These are phyloP conservation scores for Cichladusa arquata DNA, from an alignment of 2,113 vertebrate genomes.

Conservation along the genomic window DNA sequence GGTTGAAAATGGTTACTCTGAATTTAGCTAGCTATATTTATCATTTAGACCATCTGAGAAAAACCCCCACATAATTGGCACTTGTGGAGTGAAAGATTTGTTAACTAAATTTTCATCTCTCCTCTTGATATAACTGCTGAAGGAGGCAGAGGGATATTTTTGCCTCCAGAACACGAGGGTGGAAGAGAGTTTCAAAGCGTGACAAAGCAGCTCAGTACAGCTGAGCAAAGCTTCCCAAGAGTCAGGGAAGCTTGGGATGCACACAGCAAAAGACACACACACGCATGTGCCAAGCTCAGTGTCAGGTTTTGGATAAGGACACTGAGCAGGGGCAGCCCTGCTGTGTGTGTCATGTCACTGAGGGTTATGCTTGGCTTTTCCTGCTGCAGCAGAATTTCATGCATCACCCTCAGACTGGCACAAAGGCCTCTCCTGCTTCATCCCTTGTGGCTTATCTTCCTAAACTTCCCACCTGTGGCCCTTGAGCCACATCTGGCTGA, in stretches of 20 bases:
- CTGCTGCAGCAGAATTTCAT: neutral
- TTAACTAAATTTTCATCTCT: constrained; percentile 14
- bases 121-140: neutral
- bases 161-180: neutral
- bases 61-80: neutral
- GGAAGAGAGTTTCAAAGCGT: neutral
- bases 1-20: constrained; percentile 37
- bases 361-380: neutral
- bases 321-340: rapidly evolving
- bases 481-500: neutral
- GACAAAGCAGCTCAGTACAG: neutral
- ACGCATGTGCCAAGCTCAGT: rapidly evolving
- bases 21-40: constrained; percentile 55
- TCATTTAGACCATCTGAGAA: constrained; percentile 26
- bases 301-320: neutral
- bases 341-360: rapidly evolving
- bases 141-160: constrained; percentile 19
- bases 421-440: rapidly evolving
- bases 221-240: neutral
- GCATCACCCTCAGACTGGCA: rapidly evolving
- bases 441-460: neutral
- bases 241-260: neutral
- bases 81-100: neutral
- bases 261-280: rapidly evolving
- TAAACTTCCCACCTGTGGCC: too few species aligned